phyloP scores from a whole-genome alignment of 2,113 vertebrate genomes.

The Erpornis zantholeuca region DNA sequence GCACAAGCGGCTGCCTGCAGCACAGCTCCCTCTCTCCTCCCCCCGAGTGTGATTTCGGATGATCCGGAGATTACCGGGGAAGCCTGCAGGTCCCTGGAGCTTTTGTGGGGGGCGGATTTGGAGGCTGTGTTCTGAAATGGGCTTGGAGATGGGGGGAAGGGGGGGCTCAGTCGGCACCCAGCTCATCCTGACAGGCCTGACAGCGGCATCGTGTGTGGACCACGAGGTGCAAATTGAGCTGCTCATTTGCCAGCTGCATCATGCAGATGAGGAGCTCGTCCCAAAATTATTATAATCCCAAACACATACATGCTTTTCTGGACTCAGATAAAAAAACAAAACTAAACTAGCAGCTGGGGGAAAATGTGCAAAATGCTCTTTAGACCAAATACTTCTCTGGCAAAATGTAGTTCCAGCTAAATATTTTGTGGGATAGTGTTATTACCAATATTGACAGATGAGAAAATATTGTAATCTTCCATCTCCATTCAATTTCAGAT shows the following conservation, averaged over 20 bases:
- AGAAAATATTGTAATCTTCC: neutral
- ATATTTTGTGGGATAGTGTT: neutral
- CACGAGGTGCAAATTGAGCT: neutral
- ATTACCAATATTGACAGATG: neutral
- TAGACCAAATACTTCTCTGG: neutral
- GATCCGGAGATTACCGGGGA: neutral
- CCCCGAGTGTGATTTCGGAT: neutral
- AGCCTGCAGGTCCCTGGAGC: neutral
- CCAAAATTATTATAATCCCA: neutral
- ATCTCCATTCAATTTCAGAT: neutral
- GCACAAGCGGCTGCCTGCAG: neutral
- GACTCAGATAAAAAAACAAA: neutral
- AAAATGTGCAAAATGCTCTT: neutral
- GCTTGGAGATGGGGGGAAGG: rapidly evolving
- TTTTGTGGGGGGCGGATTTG: neutral
- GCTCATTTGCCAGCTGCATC: neutral
- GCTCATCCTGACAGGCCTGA: neutral
- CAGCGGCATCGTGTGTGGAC: rapidly evolving
- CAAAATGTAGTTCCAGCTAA: neutral
- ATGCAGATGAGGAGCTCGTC: neutral
- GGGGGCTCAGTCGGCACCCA: rapidly evolving
- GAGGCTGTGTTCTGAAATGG: neutral
- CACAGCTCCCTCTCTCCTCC: too few species aligned
- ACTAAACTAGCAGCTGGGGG: neutral
- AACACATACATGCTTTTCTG: neutral